Evolutionary conservation across 2,113 vertebrate genomes (phyloP).

Genomic region (Rhinoptilus africanus): DNA sequence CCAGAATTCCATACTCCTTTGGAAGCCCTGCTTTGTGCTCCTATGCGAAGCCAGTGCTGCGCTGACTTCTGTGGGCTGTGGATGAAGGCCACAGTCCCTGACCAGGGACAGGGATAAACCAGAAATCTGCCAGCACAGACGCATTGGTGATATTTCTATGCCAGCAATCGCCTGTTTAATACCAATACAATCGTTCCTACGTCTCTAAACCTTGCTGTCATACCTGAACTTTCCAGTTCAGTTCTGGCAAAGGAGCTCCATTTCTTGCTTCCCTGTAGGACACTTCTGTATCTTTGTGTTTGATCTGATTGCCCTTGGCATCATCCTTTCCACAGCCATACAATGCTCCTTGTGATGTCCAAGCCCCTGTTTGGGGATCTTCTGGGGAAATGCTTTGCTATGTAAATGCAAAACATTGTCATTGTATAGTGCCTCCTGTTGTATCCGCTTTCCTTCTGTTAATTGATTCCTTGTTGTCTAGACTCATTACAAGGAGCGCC

Average conservation of each 20-base stretch:
- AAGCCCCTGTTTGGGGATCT: not conserved
- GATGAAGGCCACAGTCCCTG: not conserved
- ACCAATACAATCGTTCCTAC: not conserved
- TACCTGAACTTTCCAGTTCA: not conserved
- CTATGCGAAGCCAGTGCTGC: no score
- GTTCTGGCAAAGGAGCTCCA: not conserved
- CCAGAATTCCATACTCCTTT: not conserved
- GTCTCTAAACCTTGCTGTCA: not conserved
- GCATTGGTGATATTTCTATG: not conserved
- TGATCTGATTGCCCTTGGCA: not conserved
- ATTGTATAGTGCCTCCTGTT: not conserved
- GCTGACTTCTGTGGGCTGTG: not conserved
- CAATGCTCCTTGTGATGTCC: not conserved
- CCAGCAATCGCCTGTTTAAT: not conserved
- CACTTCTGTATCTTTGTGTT: not conserved
- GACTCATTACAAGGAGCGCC: constrained; percentile 38
- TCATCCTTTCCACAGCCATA: not conserved
- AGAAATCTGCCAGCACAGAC: not conserved
- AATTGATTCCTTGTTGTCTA: constrained; percentile 36
- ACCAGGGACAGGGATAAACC: not conserved
- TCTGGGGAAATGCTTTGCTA: not conserved
- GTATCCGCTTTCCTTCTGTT: not conserved
- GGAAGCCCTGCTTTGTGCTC: not conserved
- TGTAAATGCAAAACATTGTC: not conserved
- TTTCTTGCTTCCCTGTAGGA: not conserved